These are phyloP conservation scores for Drosophila aff. DNA, from an alignment of 1,140 invertebrate genomes.

Conservation along the genomic window DNA sequence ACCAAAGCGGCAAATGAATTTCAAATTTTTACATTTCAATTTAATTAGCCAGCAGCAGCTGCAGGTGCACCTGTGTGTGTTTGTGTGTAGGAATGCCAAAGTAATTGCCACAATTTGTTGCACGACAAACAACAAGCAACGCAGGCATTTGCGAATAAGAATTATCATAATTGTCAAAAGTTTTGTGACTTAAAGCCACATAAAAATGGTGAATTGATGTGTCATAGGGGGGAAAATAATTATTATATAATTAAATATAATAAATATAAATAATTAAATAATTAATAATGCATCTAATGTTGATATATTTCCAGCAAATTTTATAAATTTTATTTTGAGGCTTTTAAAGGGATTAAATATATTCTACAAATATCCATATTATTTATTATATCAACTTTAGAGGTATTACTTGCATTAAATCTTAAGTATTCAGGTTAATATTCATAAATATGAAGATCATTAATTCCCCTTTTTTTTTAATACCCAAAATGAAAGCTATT, in stretches of 20 bases:
- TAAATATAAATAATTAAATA: no score
- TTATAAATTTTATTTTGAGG: not conserved
- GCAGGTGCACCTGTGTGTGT: conserved; percentile 6
- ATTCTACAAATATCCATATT: no score
- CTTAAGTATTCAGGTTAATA: not conserved
- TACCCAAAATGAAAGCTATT: not conserved
- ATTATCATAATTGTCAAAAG: conserved; percentile 70
- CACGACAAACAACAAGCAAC: conserved; percentile 39
- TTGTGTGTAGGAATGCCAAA: conserved; percentile 49
- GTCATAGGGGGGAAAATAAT: no score
- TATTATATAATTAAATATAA: no score
- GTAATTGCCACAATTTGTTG: conserved; percentile 71
- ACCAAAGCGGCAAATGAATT: conserved; percentile 37
- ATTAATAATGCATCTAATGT: no score
- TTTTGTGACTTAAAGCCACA: not conserved
- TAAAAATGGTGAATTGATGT: not conserved
- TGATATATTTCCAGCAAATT: no score
- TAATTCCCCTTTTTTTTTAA: not conserved
- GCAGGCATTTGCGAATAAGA: conserved; percentile 30
- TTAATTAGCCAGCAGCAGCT: conserved; percentile 54
- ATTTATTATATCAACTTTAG: no score
- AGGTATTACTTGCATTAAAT: not conserved
- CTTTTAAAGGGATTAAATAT: not conserved
- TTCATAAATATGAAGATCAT: not conserved
- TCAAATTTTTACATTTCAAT: conserved; percentile 24